phyloP scores from a whole-genome alignment of 2,113 vertebrate species.

The Martes martes region DNA sequence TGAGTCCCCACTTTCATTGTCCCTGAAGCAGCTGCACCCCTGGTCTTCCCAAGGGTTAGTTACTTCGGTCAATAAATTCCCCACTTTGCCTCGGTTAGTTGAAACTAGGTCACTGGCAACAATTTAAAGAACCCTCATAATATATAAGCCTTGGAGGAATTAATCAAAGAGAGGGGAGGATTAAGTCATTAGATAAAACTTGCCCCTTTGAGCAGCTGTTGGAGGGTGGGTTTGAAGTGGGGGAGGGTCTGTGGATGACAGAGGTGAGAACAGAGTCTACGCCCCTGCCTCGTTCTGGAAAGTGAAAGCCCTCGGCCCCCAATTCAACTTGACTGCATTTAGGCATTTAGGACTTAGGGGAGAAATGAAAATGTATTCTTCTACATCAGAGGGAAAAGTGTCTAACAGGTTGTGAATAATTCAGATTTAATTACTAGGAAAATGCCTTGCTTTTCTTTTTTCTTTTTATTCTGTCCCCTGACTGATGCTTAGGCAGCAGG shows the following conservation, averaged over 20 bases:
- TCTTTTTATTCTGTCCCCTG: slow-evolving; percentile 26
- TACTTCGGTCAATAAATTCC: neutral
- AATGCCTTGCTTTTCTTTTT: slow-evolving; percentile 54
- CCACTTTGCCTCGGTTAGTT: neutral
- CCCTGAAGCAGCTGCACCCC: neutral
- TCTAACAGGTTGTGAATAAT: slow-evolving; percentile 75
- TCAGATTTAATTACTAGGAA: slow-evolving; percentile 71
- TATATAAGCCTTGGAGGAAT: neutral
- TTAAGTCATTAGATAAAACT: neutral
- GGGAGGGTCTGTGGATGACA: neutral
- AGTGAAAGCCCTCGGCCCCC: neutral
- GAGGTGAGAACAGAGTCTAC: neutral
- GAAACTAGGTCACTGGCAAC: slow-evolving; percentile 22
- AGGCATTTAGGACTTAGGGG: slow-evolving; percentile 13
- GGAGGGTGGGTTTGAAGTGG: neutral
- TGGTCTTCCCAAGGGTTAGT: neutral
- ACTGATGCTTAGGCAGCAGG: slow-evolving; percentile 58
- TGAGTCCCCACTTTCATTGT: neutral
- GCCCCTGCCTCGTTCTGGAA: neutral
- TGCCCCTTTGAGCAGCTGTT: neutral
- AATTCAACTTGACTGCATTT: neutral
- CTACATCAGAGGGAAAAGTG: slow-evolving; percentile 14
- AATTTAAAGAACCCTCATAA: neutral
- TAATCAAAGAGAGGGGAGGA: neutral
- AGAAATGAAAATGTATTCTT: slow-evolving; percentile 37